Conservation (phyloP, 2,113 vertebrate species). For the Podarcis cretensis region DNA sequence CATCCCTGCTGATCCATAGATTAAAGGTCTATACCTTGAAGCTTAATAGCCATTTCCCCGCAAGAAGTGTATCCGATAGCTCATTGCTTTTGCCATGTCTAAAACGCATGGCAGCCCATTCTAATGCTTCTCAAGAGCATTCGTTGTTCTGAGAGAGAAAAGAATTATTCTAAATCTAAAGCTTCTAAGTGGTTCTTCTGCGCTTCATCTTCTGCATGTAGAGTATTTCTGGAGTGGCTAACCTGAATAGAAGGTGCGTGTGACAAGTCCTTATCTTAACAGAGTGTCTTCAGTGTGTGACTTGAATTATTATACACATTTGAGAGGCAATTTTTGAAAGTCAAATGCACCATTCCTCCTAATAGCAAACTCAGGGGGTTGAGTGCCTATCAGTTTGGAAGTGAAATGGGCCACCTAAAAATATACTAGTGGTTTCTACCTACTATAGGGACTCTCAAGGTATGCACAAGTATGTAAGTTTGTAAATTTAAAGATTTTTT, state of each 20-base stretch:
- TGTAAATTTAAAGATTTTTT: slow-evolving; percentile 4
- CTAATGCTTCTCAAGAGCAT: slow-evolving; percentile 40
- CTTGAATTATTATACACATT: slow-evolving; percentile 47
- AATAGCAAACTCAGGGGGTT: background rate
- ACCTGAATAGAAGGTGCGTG: slow-evolving; percentile 54
- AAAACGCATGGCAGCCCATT: slow-evolving; percentile 17
- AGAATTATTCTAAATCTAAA: slow-evolving; percentile 5
- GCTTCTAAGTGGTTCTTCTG: slow-evolving; percentile 49
- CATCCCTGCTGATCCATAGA: background rate
- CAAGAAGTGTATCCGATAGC: slow-evolving; percentile 12
- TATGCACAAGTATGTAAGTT: background rate
- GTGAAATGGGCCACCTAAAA: background rate
- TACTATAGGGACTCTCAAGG: background rate
- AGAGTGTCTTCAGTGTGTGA: slow-evolving; percentile 43
- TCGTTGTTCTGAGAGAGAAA: slow-evolving; percentile 29
- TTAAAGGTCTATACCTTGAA: slow-evolving; percentile 11
- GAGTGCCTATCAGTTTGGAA: background rate
- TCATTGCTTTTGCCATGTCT: slow-evolving; percentile 28
- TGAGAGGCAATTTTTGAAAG: slow-evolving; percentile 44
- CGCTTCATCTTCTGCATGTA: slow-evolving; percentile 35
- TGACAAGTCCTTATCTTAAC: slow-evolving; percentile 52
- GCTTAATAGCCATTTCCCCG: background rate
- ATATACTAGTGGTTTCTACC: background rate
- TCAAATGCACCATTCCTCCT: background rate
- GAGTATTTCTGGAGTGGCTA: slow-evolving; percentile 59